Base-by-base conservation (phyloP, 2,113 vertebrate species). In the Riparia riparia region DNA sequence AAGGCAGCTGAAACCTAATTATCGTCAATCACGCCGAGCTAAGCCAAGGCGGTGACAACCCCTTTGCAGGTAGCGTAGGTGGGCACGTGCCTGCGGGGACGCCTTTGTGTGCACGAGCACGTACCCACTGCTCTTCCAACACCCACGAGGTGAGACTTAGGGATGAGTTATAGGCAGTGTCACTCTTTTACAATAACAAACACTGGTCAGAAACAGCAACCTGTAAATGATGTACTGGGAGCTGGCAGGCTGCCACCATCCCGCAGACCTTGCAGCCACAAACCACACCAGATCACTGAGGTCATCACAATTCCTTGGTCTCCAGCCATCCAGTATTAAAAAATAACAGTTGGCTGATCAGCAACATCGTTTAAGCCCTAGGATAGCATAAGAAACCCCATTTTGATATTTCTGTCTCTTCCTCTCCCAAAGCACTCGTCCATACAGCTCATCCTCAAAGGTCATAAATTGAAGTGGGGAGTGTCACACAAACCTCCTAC, bases 1-100 rank as follows among this genome's bases (percentile, higher is more conserved):
- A 89, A 98, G 97, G 97, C 98, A 97, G 98, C 95, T 96, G 97
- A 98, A 98, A 98, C 96, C 98, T 97, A 95, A 98, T 98, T 98
- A 98, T 98, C 95, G 88, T 98, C 98, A 97, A 98, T 98, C 98
- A 98, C 91, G 47, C 64, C 22, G 37, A 97, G 97, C 97, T 89
- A 82, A 97, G 95, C 58, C 92, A 47, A 25, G 25, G 54, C 12
- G 0, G 86, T 45, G 93, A 98, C 81, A 84, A 96, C 89, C 79
- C 17, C 80, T 74, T 64, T 73, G 51, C 21, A 72, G 85, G 90
- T 73, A 64, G 71, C 1, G 0, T 18, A 70, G 81, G 61, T 18
- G 39, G 41, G 73, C 90, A 72, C 25, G 9, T 25, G 76, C 63
- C 64, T 10, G 19, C 4, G 22, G 58, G 79, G 13, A 71, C 18